Base-by-base conservation (phyloP, 2,797 vertebrate genomes). In the Chanos chanos region DNA sequence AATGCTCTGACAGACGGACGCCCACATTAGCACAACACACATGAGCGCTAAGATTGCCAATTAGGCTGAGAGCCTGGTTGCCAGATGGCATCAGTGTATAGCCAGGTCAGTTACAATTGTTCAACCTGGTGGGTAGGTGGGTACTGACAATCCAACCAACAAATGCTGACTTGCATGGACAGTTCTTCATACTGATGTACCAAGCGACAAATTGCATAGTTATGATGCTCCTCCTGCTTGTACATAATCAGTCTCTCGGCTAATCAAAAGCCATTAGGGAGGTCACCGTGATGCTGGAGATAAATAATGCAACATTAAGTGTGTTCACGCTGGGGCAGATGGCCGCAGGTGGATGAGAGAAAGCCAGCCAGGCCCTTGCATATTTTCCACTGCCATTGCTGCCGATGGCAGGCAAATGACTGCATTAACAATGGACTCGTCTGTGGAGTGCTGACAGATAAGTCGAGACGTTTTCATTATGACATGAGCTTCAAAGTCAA, bases 241-340 rank as follows among this genome's bases (percentile, higher is more conserved):
- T n/a, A n/a, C n/a, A n/a, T n/a, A n/a, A n/a, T n/a, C n/a, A 33
- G 62, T 56, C 60, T 66, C 52, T 19, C 12, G 13, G 3, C 13
- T 49, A 44, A 51, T 37, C 19, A 45, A 45, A 52, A 59, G 28
- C 49, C 54, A 22, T 21, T 31, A 33, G 40, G 5, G 51, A 53
- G 18, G 44, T 57, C 73, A 68, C 51, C 52, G 61, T 65, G 41
- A 66, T 24, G 13, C 54, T 39, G 49, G 13, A 3, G 16, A 21
- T 50, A 25, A 66, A 58, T 63, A 68, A 57, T 56, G 50, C 9
- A 24, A 41, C 49, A 49, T 59, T 61, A 61, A 50, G 41, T 55
- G 22, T 3, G 10, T 62, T 51, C 40, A 0, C 6, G 74, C 52
- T 19, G 19, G 61, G 51, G 71, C 55, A 70, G 60, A 67, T 70